Conservation (phyloP, 1,140 invertebrate species). For the Hylaeus volcanicus region DNA sequence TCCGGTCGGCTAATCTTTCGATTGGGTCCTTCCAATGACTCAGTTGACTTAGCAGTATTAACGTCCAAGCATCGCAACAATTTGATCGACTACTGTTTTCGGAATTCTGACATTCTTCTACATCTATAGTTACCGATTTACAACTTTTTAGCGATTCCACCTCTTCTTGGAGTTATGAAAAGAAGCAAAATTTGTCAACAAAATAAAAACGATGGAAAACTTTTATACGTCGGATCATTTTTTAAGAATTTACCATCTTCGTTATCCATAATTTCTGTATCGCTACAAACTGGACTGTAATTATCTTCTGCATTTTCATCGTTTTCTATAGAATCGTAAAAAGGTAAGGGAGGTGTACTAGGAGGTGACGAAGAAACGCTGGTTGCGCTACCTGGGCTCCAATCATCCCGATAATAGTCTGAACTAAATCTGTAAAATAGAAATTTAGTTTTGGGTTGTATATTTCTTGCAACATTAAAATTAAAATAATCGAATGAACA, state of each 20-base stretch:
- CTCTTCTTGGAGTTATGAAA: conserved; percentile 66
- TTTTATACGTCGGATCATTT: not conserved
- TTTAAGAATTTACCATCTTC: conserved; percentile 61
- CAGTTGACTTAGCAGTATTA: conserved; percentile 68
- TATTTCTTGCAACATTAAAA: not conserved
- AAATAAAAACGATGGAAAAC: not conserved
- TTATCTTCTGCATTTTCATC: conserved; percentile 72
- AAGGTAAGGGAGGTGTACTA: conserved; percentile 69
- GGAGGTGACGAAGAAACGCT: conserved; percentile 73
- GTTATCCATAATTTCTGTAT: conserved; percentile 70
- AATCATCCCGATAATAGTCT: conserved; percentile 73
- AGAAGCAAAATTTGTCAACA: no score
- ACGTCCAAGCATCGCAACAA: conserved; percentile 60
- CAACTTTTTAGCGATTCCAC: conserved; percentile 68
- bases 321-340: conserved; percentile 54
- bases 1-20: conserved; percentile 70
- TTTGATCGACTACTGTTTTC: conserved; percentile 41
- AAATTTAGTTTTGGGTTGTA: not conserved
- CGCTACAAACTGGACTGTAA: conserved; percentile 78
- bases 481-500: not conserved
- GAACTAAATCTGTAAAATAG: conserved; percentile 68
- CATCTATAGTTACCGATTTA: conserved; percentile 63
- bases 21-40: conserved; percentile 67
- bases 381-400: conserved; percentile 70
- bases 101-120: conserved; percentile 42